A percentile compares a stretch with the other conserved stretches of the same genome.
These are phyloP conservation scores for Eupithecia tripunctaria DNA, from an alignment of 2,888 invertebrate genomes.

Conservation along the genomic window DNA sequence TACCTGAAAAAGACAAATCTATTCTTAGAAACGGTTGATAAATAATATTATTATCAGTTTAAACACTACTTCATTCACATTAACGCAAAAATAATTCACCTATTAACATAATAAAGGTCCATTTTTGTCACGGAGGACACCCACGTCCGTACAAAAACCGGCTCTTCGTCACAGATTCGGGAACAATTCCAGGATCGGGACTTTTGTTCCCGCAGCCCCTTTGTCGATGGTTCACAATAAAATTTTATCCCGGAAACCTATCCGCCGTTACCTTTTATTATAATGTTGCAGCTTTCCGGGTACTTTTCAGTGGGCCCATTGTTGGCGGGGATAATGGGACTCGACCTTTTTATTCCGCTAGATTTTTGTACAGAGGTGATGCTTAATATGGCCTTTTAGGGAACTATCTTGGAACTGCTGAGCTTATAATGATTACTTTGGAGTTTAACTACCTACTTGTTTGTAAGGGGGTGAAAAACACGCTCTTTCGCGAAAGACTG, in stretches of 20 bases:
- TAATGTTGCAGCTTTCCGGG: conserved; percentile 79
- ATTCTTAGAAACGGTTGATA: neutral
- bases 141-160: conserved; percentile 42
- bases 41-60: neutral
- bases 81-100: conserved; percentile 4
- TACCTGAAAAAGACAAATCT: neutral
- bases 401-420: conserved; percentile 29
- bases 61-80: neutral
- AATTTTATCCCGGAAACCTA: conserved; percentile 81
- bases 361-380: conserved; percentile 65
- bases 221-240: conserved; percentile 80
- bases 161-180: conserved; percentile 54
- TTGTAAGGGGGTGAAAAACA: neutral
- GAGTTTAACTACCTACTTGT: neutral
- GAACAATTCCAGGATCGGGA: conserved; percentile 49
- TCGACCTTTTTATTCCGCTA: conserved; percentile 78
- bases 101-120: conserved; percentile 18
- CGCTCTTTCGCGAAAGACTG: neutral
- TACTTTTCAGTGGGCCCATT: conserved; percentile 74
- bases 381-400: conserved; percentile 31
- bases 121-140: conserved; percentile 27
- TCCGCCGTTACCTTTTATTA: conserved; percentile 83
- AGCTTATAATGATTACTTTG: conserved; percentile 9
- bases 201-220: conserved; percentile 60
- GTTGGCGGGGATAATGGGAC: conserved; percentile 73